Evolutionary conservation across 2,888 invertebrate genomes (phyloP).

Genomic region (Xestobium rufovillosum): DNA sequence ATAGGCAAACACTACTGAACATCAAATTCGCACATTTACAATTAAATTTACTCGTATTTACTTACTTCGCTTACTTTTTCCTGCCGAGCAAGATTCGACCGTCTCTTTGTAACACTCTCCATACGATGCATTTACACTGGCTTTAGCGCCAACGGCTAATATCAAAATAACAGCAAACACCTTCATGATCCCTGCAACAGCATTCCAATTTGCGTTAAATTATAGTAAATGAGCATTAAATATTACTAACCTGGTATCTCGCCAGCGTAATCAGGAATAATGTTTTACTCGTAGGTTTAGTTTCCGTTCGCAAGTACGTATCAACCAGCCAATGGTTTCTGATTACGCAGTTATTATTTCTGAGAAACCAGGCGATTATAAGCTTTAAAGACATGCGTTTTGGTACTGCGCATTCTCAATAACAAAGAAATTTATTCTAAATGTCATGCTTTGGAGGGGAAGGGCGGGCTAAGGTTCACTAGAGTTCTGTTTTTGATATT

Average conservation of each 20-base stretch:
- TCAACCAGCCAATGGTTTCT: too few relatives aligned
- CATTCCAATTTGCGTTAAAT: constrained; percentile 6
- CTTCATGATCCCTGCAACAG: constrained; percentile 53
- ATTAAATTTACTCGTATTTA: too few relatives aligned
- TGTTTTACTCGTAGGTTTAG: constrained; percentile 4
- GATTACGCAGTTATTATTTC: too few relatives aligned
- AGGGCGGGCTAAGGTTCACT: too few relatives aligned
- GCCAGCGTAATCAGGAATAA: constrained; percentile 44
- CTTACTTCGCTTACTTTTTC: constrained; percentile 37
- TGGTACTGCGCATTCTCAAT: too few relatives aligned
- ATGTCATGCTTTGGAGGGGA: too few relatives aligned
- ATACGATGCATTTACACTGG: constrained; percentile 35
- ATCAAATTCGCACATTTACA: too few relatives aligned
- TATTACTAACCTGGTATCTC: constrained; percentile 41
- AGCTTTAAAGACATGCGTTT: constrained; percentile 20
- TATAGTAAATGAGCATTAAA: constrained; percentile 5
- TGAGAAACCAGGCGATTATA: constrained; percentile 10
- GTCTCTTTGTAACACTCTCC: constrained; percentile 53
- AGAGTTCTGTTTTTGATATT: too few relatives aligned
- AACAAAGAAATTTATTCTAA: too few relatives aligned
- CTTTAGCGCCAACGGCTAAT: constrained; percentile 44
- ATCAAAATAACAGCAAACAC: constrained; percentile 46
- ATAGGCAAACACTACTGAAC: too few relatives aligned
- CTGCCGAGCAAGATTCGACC: constrained; percentile 49
- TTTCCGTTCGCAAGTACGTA: too few relatives aligned